Evolutionary conservation across 2,888 invertebrate species (phyloP), one percentile per base, ranked within the genome.

Genomic region (Drosophila buzzatii): DNA sequence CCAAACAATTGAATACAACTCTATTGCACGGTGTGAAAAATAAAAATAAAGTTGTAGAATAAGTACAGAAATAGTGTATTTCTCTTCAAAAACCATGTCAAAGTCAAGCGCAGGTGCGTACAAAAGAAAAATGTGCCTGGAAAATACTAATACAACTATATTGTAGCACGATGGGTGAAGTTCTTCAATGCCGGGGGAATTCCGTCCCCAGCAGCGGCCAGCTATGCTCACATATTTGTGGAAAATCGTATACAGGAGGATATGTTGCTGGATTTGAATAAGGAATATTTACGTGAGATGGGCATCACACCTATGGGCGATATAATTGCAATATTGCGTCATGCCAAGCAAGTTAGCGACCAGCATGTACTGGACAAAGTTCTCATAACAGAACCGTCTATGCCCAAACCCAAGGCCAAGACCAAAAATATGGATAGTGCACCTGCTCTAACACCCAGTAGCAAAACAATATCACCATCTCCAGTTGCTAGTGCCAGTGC

Each of bases 121-220:
- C 3, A 10, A 49, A 8, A 33, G 16, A 2, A 23, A 8, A 33
- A 59, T 39, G 0, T 39, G 8, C 31, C 9, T 7, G 41, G 33
- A 10, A 56, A 56, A 44, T 59, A 42, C 44, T 63, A 18, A 31
- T 45, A 10, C 8, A 4, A 6, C 27, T 1, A 47, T 39, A 23
- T 70, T 76, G 1, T 70, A 93, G 93, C 91, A 12, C 91, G 91
- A 78, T 98, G 98, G 98, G 96, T 97, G 37, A 96, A 95, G 84
- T 98, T 98, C 91, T 98, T 98, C 93, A 95, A 95, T 60, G 95
- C 96, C 47, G 96, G 97, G 14, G 97, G 98, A 2, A 96, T 98
- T 76, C 97, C 97, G 0, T 94, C 96, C 0, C 91, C 92, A 7
- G 96, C 96, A 53, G 96, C 97, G 0, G 96, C 97, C 0, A 96